Evolutionary conservation across 2,797 vertebrate genomes (phyloP).

Genomic region (Semaprochilodus insignis): DNA sequence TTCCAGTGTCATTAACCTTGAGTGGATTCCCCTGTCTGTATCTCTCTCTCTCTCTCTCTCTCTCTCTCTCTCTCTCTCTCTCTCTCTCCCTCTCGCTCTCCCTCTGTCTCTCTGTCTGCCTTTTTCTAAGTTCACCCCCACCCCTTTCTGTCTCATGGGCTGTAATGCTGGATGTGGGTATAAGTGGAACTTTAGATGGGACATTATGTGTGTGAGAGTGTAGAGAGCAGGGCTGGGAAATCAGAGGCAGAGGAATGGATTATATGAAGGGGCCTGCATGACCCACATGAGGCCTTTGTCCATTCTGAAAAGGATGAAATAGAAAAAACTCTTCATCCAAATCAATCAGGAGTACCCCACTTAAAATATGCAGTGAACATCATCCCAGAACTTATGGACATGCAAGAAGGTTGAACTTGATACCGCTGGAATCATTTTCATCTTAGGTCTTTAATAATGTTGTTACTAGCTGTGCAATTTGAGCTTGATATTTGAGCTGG

Average conservation of each 20-base stretch:
- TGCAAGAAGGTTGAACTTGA: too few species aligned
- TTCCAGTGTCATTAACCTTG: constrained; percentile 26
- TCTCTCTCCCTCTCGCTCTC: neutral
- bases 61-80: neutral
- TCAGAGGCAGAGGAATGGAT: constrained; percentile 20
- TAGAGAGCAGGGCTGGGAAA: constrained; percentile 20
- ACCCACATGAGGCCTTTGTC: neutral
- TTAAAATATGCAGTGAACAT: neutral
- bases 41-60: constrained; percentile 6
- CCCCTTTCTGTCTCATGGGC: too few species aligned
- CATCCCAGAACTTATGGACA: neutral
- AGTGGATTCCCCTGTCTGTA: neutral
- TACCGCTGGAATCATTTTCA: too few species aligned
- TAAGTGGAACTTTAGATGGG: constrained; percentile 8
- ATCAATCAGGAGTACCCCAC: neutral
- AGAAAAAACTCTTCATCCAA: neutral
- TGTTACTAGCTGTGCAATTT: too few species aligned
- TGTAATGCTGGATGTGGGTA: neutral
- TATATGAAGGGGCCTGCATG: neutral
- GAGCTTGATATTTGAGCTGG: too few species aligned
- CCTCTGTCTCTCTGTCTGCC: neutral
- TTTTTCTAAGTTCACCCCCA: neutral
- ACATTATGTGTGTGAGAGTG: constrained; percentile 39
- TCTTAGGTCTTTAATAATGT: too few species aligned
- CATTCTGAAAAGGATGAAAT: neutral